Conservation (phyloP, 2,797 vertebrate species). For the Hyperoplus immaculatus region DNA sequence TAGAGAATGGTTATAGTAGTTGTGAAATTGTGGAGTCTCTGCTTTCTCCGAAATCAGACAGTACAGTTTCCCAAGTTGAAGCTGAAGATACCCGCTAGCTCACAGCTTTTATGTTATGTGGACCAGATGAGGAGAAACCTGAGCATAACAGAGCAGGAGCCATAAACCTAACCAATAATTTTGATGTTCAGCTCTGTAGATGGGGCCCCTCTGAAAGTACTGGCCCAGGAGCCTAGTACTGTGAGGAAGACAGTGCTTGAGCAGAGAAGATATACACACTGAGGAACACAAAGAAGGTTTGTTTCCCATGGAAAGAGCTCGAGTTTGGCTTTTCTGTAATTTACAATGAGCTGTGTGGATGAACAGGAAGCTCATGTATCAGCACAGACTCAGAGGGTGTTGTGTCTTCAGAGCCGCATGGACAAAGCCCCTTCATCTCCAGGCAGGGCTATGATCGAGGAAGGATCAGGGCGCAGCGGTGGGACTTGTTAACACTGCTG, state of each 20-base stretch:
- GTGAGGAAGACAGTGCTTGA: slow-evolving; percentile 30
- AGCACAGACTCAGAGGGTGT: slow-evolving; percentile 59
- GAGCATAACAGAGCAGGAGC: slow-evolving; percentile 42
- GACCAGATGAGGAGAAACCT: slow-evolving; percentile 69
- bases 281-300: slow-evolving; percentile 55
- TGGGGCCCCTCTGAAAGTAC: slow-evolving; percentile 28
- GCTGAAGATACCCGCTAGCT: slow-evolving; percentile 19
- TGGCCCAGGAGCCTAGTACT: slow-evolving; percentile 37
- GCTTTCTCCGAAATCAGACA: slow-evolving; percentile 60
- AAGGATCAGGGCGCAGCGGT: slow-evolving; percentile 46
- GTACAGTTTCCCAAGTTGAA: slow-evolving; percentile 31
- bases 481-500: slow-evolving; percentile 57
- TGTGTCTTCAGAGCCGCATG: slow-evolving; percentile 64
- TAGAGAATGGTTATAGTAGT: slow-evolving; percentile 10
- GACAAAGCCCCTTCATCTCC: slow-evolving; percentile 63
- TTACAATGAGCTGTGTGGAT: slow-evolving; percentile 65
- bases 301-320: slow-evolving; percentile 61
- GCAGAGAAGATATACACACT: slow-evolving; percentile 23
- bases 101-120: slow-evolving; percentile 41
- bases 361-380: slow-evolving; percentile 62
- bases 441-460: slow-evolving; percentile 23
- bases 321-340: slow-evolving; percentile 57
- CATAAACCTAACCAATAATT: slow-evolving; percentile 60
- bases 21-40: neutral
- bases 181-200: slow-evolving; percentile 48